A percentile compares a stretch with the other conserved stretches of the same genome.
phyloP scores from a whole-genome alignment of 2,797 vertebrate species.

The Hylomyscus alleni region DNA sequence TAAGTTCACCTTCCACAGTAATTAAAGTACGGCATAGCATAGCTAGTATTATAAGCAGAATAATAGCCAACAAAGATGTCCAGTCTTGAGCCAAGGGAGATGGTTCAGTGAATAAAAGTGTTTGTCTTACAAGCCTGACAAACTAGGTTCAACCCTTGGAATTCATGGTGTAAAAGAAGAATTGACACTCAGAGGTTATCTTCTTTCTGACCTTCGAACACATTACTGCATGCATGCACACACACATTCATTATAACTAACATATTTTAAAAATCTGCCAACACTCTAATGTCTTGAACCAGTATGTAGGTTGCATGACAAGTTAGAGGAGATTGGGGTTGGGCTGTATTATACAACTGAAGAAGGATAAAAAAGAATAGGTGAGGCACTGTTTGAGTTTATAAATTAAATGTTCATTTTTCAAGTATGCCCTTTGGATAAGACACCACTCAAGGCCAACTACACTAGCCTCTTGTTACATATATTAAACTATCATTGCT shows the following conservation, averaged over 20 bases:
- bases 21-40: background rate
- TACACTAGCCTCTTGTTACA: background rate
- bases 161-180: background rate
- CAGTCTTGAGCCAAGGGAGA: background rate
- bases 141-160: background rate
- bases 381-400: background rate
- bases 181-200: background rate
- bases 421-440: background rate
- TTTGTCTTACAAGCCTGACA: background rate
- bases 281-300: background rate
- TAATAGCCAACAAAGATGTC: background rate
- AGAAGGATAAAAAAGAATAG: background rate
- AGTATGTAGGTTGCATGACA: background rate
- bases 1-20: background rate
- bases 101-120: background rate
- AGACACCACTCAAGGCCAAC: background rate
- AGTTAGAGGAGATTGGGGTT: background rate
- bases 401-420: background rate
- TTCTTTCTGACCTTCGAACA: background rate
- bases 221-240: too few species aligned
- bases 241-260: background rate
- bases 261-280: background rate
- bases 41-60: background rate
- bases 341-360: constrained; percentile 21
- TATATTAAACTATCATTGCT: background rate